A percentile compares a stretch with the other conserved stretches of the same genome.
These are phyloP conservation scores for Urocolius indicus DNA, from an alignment of 2,113 vertebrate species.

Conservation along the genomic window DNA sequence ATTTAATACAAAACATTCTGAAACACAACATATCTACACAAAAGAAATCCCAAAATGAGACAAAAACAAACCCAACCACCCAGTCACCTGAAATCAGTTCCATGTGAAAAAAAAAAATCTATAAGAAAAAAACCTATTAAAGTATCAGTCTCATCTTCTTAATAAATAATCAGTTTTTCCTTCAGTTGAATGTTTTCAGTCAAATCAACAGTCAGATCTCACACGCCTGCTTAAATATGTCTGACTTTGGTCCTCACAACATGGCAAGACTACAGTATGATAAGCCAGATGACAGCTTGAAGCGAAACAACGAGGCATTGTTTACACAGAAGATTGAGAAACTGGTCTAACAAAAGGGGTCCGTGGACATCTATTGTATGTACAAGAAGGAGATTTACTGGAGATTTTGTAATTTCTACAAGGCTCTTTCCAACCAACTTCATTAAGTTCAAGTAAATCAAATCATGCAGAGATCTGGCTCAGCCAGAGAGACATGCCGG, in stretches of 20 bases:
- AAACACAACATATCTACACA: background rate
- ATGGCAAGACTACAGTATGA: conserved; percentile 67
- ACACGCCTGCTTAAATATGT: conserved; percentile 64
- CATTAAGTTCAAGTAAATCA: conserved; percentile 82
- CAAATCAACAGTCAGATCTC: conserved; percentile 65
- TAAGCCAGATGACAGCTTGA: conserved; percentile 64
- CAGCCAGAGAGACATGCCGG: conserved; percentile 69
- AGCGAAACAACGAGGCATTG: conserved; percentile 75
- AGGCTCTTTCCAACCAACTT: conserved; percentile 76
- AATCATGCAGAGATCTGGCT: conserved; percentile 79
- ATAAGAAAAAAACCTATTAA: background rate
- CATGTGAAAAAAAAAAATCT: conserved; percentile 57
- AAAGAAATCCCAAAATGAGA: background rate
- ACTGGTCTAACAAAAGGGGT: conserved; percentile 73
- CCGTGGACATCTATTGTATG: conserved; percentile 71
- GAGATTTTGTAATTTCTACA: conserved; percentile 79
- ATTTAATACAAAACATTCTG: conserved; percentile 14
- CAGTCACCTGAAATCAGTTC: conserved; percentile 56
- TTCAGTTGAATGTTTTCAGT: conserved; percentile 63
- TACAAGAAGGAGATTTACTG: conserved; percentile 77
- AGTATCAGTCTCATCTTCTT: conserved; percentile 34
- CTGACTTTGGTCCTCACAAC: conserved; percentile 65
- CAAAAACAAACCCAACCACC: background rate
- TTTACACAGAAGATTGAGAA: conserved; percentile 78
- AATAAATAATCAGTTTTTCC: conserved; percentile 69